Conservation (phyloP, 2,113 vertebrate genomes). For the Maccullochella peelii region DNA sequence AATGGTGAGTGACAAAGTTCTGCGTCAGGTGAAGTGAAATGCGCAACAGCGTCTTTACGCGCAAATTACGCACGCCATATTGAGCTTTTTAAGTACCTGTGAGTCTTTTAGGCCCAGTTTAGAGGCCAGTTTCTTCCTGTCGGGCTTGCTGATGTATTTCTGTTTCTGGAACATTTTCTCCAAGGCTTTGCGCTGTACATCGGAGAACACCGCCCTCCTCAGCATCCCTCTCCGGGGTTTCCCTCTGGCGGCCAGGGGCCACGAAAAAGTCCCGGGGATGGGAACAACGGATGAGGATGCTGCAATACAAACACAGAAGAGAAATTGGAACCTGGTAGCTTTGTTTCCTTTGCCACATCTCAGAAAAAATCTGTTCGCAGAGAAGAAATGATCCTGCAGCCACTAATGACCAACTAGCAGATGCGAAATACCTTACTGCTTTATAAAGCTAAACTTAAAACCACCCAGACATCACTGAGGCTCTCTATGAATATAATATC, state of each 20-base stretch:
- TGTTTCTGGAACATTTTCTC: constrained; percentile 99
- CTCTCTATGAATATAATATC: constrained; percentile 5
- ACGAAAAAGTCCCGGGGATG: constrained; percentile 96
- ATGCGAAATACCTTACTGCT: neutral
- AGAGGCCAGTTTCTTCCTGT: constrained; percentile 94
- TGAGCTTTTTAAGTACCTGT: constrained; percentile 83
- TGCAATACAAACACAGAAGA: constrained; percentile 58
- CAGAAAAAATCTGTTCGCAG: neutral
- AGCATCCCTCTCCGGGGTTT: constrained; percentile 97
- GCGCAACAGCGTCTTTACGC: neutral
- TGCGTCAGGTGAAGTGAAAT: neutral
- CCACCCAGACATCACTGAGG: neutral
- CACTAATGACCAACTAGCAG: neutral
- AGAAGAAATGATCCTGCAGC: neutral
- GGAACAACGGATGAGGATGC: constrained; percentile 92
- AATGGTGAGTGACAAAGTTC: neutral
- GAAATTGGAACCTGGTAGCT: neutral
- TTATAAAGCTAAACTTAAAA: neutral
- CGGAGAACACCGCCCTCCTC: constrained; percentile 95
- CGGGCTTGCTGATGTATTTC: constrained; percentile 99
- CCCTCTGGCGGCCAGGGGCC: constrained; percentile 92
- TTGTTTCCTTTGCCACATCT: neutral
- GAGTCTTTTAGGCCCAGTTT: constrained; percentile 97
- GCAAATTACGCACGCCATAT: neutral
- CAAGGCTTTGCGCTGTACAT: constrained; percentile 96